Evolutionary conservation across 2,113 vertebrate species (phyloP).

Genomic region (Nesoenas mayeri): DNA sequence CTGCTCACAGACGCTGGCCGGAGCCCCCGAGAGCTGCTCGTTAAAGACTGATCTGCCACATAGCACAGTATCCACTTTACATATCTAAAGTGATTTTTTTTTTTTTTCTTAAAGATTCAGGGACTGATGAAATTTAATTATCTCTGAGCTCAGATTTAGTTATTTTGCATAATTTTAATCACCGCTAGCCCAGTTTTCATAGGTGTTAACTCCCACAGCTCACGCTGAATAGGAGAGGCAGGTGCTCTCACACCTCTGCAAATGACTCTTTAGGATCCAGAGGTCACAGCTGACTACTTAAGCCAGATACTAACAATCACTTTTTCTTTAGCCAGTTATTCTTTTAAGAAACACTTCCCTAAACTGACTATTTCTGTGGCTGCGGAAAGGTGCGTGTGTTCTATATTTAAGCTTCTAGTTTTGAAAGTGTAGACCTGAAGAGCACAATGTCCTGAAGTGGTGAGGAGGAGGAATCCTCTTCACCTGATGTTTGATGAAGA

Average conservation of each 20-base stretch:
- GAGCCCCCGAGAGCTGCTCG: not conserved
- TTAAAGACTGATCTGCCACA: not conserved
- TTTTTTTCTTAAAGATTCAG: not conserved
- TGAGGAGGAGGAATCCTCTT: conserved; percentile 1
- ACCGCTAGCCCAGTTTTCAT: conserved; percentile 23
- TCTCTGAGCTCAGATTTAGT: conserved; percentile 21
- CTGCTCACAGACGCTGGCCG: fast-evolving
- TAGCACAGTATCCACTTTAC: not conserved
- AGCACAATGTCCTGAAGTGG: not conserved
- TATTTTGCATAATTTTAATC: conserved; percentile 62
- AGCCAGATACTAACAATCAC: not conserved
- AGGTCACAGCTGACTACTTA: not conserved
- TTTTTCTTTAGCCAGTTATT: not conserved
- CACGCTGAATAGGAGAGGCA: not conserved
- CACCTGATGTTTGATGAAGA: not conserved
- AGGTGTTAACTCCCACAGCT: not conserved
- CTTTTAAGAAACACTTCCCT: not conserved
- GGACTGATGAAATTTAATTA: conserved; percentile 41
- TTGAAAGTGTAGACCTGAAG: not conserved
- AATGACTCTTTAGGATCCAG: not conserved
- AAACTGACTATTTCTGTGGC: not conserved
- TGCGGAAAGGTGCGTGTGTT: not conserved
- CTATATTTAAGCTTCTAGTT: not conserved
- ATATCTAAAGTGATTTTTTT: not conserved
- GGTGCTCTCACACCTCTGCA: conserved; percentile 27